These are phyloP conservation scores for Sebastes matsubarae DNA, from an alignment of 2,797 vertebrate genomes.

Conservation along the genomic window DNA sequence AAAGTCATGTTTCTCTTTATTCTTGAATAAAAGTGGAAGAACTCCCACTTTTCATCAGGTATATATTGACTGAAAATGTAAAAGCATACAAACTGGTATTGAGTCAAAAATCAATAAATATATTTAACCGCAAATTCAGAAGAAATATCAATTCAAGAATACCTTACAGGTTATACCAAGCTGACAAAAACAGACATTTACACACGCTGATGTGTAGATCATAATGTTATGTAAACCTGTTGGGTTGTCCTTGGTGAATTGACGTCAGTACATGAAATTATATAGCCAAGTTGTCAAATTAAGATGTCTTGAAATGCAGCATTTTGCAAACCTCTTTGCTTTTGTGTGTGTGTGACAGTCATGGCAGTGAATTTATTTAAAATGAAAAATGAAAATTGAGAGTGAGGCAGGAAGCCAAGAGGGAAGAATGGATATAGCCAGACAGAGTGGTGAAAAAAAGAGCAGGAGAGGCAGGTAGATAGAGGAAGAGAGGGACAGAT, in stretches of 20 bases:
- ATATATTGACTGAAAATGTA: neutral
- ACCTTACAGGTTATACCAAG: neutral
- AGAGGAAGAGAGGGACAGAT: neutral
- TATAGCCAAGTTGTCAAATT: neutral
- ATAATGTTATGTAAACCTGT: neutral
- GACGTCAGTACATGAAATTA: neutral
- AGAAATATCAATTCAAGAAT: neutral
- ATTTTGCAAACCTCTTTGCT: neutral
- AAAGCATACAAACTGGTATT: neutral
- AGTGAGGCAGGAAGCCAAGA: neutral
- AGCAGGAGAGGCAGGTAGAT: neutral
- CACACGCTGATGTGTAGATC: neutral
- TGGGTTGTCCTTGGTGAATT: neutral
- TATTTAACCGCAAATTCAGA: neutral
- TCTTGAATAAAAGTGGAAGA: neutral
- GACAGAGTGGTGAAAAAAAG: neutral
- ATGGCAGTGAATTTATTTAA: neutral
- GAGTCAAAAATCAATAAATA: neutral
- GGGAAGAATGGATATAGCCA: neutral
- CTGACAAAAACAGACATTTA: neutral
- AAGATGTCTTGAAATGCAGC: neutral
- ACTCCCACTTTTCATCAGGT: neutral
- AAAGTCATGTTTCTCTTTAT: neutral
- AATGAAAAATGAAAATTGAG: conserved; percentile 2
- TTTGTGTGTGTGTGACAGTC: neutral